phyloP scores from a whole-genome alignment of 2,888 invertebrate species.

The Acrobeloides nanus region DNA sequence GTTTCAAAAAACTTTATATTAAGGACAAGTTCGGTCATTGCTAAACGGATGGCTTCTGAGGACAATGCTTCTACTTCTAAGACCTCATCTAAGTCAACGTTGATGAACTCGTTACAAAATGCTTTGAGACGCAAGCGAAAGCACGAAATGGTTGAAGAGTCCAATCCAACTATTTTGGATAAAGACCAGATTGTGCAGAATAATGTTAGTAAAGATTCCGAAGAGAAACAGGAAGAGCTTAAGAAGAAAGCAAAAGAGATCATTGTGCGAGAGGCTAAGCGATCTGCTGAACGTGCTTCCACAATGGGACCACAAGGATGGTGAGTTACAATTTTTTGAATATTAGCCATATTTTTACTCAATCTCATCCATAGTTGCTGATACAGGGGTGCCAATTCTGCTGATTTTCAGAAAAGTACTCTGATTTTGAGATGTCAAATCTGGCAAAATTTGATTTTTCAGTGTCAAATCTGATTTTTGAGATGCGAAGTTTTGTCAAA shows the following conservation, averaged over 20 bases:
- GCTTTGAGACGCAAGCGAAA: background rate
- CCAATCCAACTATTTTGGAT: background rate
- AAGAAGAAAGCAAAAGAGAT: constrained; percentile 23
- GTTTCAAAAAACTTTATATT: no score
- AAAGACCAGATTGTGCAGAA: background rate
- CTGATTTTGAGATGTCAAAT: no score
- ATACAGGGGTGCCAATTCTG: no score
- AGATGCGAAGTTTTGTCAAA: no score
- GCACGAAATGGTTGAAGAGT: constrained; percentile 1
- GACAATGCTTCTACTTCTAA: no score
- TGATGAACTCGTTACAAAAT: no score
- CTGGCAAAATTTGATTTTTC: no score
- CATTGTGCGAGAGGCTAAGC: constrained; percentile 30
- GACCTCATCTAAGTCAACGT: no score
- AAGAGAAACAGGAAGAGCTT: constrained; percentile 9
- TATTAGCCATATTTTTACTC: background rate
- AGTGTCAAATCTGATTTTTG: no score
- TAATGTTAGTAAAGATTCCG: background rate
- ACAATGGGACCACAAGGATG: constrained; percentile 35
- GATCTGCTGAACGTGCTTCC: constrained; percentile 29
- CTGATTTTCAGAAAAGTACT: background rate
- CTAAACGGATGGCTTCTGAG: no score
- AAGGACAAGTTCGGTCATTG: no score
- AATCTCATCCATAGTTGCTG: no score
- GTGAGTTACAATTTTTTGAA: constrained; percentile 14